Evolutionary conservation across 2,797 vertebrate species (phyloP).

Genomic region (Serranus cabrilla): DNA sequence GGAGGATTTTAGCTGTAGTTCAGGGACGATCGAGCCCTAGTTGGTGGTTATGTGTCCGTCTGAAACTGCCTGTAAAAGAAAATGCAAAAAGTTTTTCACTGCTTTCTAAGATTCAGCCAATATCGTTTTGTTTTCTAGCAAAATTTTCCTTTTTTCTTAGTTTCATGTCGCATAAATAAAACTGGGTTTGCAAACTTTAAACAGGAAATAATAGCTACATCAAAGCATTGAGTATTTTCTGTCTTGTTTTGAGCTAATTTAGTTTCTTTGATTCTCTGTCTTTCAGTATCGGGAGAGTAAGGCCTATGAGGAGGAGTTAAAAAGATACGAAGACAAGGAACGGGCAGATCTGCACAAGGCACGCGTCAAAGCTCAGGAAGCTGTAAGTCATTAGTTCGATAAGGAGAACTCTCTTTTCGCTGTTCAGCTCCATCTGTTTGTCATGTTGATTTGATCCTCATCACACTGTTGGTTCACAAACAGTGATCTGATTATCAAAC

Average conservation of each 20-base stretch:
- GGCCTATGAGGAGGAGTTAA: conserved; percentile 88
- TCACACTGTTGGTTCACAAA: no score
- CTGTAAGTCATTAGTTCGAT: conserved; percentile 74
- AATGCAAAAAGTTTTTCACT: no score
- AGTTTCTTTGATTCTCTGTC: not conserved
- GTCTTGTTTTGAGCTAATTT: not conserved
- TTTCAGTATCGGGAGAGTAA: conserved; percentile 79
- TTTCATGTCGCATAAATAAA: not conserved
- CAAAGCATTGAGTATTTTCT: not conserved
- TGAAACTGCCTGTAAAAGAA: not conserved
- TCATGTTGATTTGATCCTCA: no score
- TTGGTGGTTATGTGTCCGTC: not conserved
- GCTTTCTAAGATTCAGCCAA: not conserved
- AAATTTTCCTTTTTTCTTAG: not conserved
- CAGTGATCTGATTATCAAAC: not conserved
- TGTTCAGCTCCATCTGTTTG: no score
- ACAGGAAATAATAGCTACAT: not conserved
- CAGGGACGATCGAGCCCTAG: not conserved
- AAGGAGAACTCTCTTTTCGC: not conserved
- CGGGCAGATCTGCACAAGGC: conserved; percentile 79
- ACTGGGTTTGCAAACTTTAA: not conserved
- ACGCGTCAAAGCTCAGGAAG: conserved; percentile 82
- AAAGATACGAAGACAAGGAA: conserved; percentile 85
- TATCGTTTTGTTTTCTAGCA: not conserved
- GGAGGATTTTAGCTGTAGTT: not conserved